These are phyloP conservation scores for Cyrtorhinus lividipennis DNA, from an alignment of 1,140 invertebrate genomes.

Conservation along the genomic window DNA sequence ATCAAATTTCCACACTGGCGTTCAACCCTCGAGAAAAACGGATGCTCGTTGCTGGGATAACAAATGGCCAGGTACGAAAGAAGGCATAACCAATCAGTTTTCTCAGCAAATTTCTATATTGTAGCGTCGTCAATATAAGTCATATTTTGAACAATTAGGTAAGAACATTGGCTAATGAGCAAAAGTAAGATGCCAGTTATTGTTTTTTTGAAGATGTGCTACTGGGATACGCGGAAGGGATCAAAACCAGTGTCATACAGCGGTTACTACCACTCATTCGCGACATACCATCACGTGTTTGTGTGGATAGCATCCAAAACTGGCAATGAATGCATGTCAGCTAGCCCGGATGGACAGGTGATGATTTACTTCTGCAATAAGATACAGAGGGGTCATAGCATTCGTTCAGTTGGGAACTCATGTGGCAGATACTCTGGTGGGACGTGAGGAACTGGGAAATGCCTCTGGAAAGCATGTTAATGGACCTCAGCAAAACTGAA, in stretches of 20 bases:
- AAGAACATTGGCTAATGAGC: no score
- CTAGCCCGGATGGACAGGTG: slow-evolving; percentile 44
- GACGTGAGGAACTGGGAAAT: slow-evolving; percentile 6
- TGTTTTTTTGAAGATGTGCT: slow-evolving; percentile 50
- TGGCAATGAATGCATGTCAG: slow-evolving; percentile 41
- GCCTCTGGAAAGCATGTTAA: slow-evolving; percentile 5
- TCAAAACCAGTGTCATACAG: slow-evolving; percentile 45
- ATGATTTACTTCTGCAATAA: no score
- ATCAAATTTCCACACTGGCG: not conserved
- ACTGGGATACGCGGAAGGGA: slow-evolving; percentile 66
- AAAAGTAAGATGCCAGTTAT: no score
- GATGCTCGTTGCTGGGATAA: not conserved
- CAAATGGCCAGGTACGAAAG: slow-evolving; percentile 3
- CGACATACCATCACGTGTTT: slow-evolving; percentile 59
- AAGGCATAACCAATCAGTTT: no score
- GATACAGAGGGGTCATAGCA: no score
- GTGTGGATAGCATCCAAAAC: slow-evolving; percentile 41
- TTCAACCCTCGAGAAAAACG: slow-evolving; percentile 10
- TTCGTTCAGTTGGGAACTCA: no score
- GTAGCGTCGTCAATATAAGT: no score
- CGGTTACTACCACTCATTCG: slow-evolving; percentile 50
- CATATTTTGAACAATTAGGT: no score
- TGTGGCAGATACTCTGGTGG: slow-evolving; percentile 12
- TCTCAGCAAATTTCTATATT: no score
- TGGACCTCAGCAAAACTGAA: slow-evolving; percentile 7